phyloP scores from a whole-genome alignment of 2,797 vertebrate genomes.

The Vultur gryphus region DNA sequence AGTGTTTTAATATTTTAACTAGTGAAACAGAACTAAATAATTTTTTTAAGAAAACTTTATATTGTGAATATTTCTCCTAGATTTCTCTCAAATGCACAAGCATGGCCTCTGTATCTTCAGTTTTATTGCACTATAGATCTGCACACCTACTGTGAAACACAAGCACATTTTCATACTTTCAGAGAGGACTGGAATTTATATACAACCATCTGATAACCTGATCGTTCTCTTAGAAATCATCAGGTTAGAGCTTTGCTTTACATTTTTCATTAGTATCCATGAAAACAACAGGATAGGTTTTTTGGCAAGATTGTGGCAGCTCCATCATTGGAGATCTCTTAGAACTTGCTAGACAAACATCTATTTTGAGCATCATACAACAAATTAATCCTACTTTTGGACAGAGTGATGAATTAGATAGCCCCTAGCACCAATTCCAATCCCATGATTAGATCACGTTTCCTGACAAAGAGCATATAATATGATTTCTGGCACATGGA shows the following conservation, averaged over 20 bases:
- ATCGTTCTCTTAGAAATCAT: not conserved
- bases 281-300: not conserved
- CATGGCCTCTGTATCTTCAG: not conserved
- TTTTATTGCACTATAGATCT: not conserved
- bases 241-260: not conserved
- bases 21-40: not conserved
- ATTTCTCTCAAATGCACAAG: not conserved
- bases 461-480: not conserved
- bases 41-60: not conserved
- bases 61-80: not conserved
- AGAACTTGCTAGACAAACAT: constrained; percentile 4
- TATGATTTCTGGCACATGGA: not conserved
- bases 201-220: not conserved
- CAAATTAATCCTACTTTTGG: constrained; percentile 13
- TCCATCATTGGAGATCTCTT: not conserved
- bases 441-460: not conserved
- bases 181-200: not conserved
- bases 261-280: not conserved
- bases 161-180: not conserved
- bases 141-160: not conserved
- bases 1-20: not conserved
- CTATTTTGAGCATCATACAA: constrained; percentile 1
- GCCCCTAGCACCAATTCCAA: not conserved
- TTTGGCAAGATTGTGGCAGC: not conserved
- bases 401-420: not conserved